Conservation (phyloP, 2,113 vertebrate species). For the Pluvianellus socialis region DNA sequence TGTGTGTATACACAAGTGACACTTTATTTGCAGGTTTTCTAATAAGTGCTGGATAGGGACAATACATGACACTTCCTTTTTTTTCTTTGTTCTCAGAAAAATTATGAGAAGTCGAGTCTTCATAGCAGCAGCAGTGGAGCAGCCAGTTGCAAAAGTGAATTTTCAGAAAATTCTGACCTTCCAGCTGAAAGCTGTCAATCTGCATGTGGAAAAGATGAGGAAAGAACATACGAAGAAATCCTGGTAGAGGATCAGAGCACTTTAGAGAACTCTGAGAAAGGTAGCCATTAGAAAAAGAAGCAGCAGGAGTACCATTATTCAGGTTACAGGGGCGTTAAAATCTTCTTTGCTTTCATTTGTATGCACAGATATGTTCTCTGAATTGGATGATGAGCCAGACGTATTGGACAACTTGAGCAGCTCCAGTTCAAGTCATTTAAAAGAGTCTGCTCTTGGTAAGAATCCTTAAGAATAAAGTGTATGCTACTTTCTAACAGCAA, state of each 20-base stretch:
- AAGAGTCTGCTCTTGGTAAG: conserved; percentile 71
- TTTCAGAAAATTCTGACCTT: conserved; percentile 55
- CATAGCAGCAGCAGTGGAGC: conserved; percentile 56
- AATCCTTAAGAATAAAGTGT: neutral
- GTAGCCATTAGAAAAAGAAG: neutral
- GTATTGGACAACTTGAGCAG: conserved; percentile 45
- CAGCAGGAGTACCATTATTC: neutral
- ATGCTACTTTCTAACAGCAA: neutral
- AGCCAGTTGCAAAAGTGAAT: conserved; percentile 59
- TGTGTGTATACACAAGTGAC: neutral
- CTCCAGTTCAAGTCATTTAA: conserved; percentile 61
- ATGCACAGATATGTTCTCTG: conserved; percentile 63
- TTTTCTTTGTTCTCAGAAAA: conserved; percentile 57
- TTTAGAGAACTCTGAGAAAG: conserved; percentile 65
- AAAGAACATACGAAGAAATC: conserved; percentile 41
- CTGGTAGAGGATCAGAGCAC: conserved; percentile 52
- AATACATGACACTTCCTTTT: neutral
- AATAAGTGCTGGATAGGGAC: neutral
- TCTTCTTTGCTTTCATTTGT: neutral
- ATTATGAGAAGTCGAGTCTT: conserved; percentile 61
- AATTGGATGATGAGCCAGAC: conserved; percentile 71
- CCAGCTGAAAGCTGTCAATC: conserved; percentile 17
- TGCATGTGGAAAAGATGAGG: conserved; percentile 38
- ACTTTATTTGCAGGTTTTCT: neutral
- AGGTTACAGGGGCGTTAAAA: neutral